Conservation (phyloP, 2,113 vertebrate species). For the Cichladusa arquata region DNA sequence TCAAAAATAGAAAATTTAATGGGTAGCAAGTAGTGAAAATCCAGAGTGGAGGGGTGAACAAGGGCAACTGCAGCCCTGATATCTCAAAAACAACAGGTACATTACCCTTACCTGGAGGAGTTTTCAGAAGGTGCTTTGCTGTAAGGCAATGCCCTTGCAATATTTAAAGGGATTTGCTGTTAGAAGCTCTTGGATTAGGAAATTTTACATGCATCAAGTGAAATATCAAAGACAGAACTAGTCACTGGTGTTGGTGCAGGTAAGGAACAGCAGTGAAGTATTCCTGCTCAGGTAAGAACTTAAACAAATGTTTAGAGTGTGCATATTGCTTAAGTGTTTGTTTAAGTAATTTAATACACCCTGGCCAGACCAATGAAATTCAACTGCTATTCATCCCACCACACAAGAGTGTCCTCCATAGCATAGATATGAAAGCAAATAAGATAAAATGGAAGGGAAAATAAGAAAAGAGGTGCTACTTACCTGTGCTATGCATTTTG, state of each 20-base stretch:
- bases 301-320: neutral
- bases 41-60: neutral
- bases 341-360: neutral
- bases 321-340: neutral
- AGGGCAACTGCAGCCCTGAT: neutral
- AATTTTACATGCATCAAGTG: neutral
- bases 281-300: neutral
- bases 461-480: conserved; percentile 5
- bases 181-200: neutral
- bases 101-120: neutral
- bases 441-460: conserved; percentile 18
- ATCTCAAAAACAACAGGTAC: neutral
- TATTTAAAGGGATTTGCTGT: neutral
- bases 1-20: conserved; percentile 12
- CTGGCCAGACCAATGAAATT: neutral
- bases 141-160: neutral
- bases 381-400: neutral
- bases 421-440: neutral
- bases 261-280: neutral
- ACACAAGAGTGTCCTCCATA: neutral
- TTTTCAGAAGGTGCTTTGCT: neutral
- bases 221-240: neutral
- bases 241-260: neutral
- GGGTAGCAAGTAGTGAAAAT: conserved; percentile 10
- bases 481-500: neutral